These are phyloP conservation scores for Umimayanthus kanabou DNA, from an alignment of 92 coral and sea anemone genomes.

Conservation along the genomic window DNA sequence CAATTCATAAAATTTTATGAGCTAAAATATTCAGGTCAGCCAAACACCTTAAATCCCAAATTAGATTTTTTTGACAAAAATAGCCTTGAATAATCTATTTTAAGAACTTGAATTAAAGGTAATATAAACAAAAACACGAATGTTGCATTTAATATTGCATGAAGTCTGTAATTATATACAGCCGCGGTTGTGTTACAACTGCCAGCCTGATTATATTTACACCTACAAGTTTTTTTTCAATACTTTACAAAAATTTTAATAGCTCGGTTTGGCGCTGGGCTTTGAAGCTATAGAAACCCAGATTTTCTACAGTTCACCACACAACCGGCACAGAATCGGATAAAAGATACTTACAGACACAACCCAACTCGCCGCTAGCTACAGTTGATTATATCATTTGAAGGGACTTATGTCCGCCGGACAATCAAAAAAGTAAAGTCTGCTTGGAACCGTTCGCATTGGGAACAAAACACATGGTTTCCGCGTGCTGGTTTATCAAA, in stretches of 20 bases:
- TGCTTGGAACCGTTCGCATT: neutral
- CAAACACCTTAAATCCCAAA: neutral
- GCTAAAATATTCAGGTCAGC: neutral
- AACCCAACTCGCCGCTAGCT: neutral
- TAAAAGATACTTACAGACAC: neutral
- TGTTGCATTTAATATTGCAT: neutral
- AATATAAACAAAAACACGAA: conserved; percentile 7
- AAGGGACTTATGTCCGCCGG: neutral
- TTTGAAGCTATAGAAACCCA: neutral
- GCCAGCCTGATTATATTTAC: neutral
- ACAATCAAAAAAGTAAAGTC: neutral
- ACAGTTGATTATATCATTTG: conserved; percentile 2
- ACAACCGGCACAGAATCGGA: neutral
- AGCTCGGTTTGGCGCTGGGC: neutral
- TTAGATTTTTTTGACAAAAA: neutral
- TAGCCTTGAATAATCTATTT: conserved; percentile 15
- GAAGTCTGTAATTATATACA: neutral
- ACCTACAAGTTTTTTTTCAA: neutral
- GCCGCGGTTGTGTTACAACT: neutral
- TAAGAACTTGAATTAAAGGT: conserved; percentile 5
- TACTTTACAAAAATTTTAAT: neutral
- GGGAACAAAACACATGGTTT: neutral
- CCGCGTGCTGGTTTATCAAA: neutral
- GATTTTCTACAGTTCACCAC: neutral
- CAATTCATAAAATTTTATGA: neutral